phyloP scores from a whole-genome alignment of 1,140 invertebrate species.

The Tachypleus tridentatus region DNA sequence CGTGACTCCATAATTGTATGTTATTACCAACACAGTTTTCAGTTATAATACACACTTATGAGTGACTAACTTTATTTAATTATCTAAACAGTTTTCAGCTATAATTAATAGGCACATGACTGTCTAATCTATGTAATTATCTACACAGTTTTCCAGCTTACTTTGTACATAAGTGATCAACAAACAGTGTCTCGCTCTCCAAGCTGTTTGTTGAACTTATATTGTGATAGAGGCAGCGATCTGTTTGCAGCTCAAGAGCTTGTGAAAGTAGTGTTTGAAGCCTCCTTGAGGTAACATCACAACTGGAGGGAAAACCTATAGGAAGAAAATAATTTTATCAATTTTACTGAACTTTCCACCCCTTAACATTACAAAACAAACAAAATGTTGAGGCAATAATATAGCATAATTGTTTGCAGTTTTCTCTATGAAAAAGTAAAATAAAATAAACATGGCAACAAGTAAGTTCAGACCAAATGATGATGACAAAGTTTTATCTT shows the following conservation, averaged over 20 bases:
- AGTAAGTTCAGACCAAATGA: neutral
- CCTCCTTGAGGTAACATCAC: constrained; percentile 84
- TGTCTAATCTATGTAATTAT: too few species aligned
- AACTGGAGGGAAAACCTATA: constrained; percentile 63
- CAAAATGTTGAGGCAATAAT: neutral
- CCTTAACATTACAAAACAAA: neutral
- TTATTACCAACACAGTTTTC: too few species aligned
- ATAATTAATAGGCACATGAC: too few species aligned
- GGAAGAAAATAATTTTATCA: neutral
- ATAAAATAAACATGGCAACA: too few species aligned
- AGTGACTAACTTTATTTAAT: too few species aligned
- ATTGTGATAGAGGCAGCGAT: constrained; percentile 71
- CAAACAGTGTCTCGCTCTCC: constrained; percentile 56
- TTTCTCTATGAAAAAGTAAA: too few species aligned
- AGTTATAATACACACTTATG: too few species aligned
- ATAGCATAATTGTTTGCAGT: neutral
- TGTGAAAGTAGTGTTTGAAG: constrained; percentile 76
- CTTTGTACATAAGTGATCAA: constrained; percentile 76
- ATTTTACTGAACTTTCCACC: too few species aligned
- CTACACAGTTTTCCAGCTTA: constrained; percentile 28
- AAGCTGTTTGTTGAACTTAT: constrained; percentile 41
- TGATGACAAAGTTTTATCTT: too few species aligned
- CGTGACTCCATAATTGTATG: too few species aligned
- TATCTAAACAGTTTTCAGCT: too few species aligned
- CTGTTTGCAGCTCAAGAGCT: constrained; percentile 80